phyloP scores from a whole-genome alignment of 2,113 vertebrate genomes.

The Tenrec ecaudatus region DNA sequence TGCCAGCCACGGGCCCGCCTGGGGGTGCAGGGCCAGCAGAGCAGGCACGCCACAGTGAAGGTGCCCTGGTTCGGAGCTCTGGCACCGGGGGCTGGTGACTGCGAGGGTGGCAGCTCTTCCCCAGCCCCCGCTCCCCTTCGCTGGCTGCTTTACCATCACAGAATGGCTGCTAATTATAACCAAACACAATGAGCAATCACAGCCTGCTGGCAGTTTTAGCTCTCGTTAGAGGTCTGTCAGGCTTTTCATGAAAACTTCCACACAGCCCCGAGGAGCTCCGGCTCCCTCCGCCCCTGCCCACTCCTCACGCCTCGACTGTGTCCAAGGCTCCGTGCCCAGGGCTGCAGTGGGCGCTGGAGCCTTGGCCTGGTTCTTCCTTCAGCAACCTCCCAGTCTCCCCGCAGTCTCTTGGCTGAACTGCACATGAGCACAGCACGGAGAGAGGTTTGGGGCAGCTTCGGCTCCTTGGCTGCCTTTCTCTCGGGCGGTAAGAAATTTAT shows the following conservation, averaged over 20 bases:
- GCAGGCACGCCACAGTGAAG: neutral
- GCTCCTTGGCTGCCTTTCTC: conserved; percentile 37
- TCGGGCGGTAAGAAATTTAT: conserved; percentile 11
- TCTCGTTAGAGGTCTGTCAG: conserved; percentile 4
- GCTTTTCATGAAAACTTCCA: conserved; percentile 55
- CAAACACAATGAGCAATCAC: conserved; percentile 74
- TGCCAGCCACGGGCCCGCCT: neutral
- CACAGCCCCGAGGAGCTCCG: neutral
- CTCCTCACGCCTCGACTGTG: neutral
- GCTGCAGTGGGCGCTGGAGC: neutral
- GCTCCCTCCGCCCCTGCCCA: neutral
- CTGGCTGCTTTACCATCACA: conserved; percentile 40
- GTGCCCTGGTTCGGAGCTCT: neutral
- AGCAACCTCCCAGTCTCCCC: conserved; percentile 14
- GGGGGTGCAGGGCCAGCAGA: neutral
- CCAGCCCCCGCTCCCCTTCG: neutral
- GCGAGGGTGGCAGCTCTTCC: conserved; percentile 50
- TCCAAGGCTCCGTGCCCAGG: neutral
- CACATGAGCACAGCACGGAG: neutral
- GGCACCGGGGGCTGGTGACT: neutral
- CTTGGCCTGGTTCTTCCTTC: conserved; percentile 60
- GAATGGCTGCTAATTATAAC: conserved; percentile 67
- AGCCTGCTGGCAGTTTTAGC: conserved; percentile 22
- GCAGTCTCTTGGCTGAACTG: neutral
- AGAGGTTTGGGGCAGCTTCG: conserved; percentile 22